Evolutionary conservation across 30 jellyfish, hydroid and myxozoan species (phyloP).

Genomic region (Sanderia malayensis): DNA sequence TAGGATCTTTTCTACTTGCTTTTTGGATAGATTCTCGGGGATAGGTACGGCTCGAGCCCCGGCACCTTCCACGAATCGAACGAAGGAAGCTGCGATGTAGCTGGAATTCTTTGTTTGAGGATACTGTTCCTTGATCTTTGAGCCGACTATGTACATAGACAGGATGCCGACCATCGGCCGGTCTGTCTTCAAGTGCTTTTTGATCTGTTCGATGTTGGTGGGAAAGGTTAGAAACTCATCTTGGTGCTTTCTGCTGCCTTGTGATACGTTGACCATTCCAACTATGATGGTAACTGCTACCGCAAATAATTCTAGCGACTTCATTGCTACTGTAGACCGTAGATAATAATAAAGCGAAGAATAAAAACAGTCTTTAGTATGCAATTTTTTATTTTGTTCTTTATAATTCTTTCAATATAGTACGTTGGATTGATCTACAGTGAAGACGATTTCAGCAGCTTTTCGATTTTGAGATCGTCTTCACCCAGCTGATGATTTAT

Average conservation of each 20-base stretch:
- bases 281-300: too few species aligned
- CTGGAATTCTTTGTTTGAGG: slow-evolving; percentile 61
- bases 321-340: too few species aligned
- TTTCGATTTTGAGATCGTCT: too few species aligned
- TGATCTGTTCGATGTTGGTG: slow-evolving; percentile 62
- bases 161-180: slow-evolving; percentile 76
- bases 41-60: slow-evolving; percentile 89
- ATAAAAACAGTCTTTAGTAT: too few species aligned
- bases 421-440: too few species aligned
- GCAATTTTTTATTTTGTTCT: too few species aligned
- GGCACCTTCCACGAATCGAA: slow-evolving; percentile 74
- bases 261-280: too few species aligned
- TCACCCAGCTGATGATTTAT: too few species aligned
- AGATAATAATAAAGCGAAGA: too few species aligned
- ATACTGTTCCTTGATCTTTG: slow-evolving; percentile 35
- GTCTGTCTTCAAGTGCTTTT: slow-evolving; percentile 57
- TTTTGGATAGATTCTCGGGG: slow-evolving; percentile 47
- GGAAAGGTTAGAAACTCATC: slow-evolving; percentile 67
- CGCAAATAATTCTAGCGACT: too few species aligned
- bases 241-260: background rate
- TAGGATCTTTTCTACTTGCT: slow-evolving; percentile 50
- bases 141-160: slow-evolving; percentile 61
- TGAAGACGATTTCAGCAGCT: too few species aligned
- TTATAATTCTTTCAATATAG: too few species aligned
- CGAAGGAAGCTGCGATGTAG: slow-evolving; percentile 81